Evolutionary conservation across 2,888 invertebrate species (phyloP), one percentile per base, ranked within the genome.

Genomic region (Netelia fuscicornis): DNA sequence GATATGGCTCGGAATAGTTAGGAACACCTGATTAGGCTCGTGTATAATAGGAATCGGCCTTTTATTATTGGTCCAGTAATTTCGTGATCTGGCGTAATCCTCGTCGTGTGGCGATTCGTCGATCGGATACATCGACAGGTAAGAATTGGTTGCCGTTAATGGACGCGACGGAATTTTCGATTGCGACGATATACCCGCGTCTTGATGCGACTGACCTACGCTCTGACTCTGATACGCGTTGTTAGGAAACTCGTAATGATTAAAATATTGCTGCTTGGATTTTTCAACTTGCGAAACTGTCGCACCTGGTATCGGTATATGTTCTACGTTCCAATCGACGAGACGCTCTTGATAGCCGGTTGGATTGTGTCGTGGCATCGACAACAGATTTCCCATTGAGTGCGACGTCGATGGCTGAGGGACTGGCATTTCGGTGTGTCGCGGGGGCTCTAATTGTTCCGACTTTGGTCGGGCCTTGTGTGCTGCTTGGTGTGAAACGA

Each of bases 351-450:
- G 92, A 89, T 91, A 92, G 37, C 88, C 86, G 37, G 83, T 79
- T 25, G 81, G 81, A 78, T 84, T 84, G 83, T 91, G 91, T 84
- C 90, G 88, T 77, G 93, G 92, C 80, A 92, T 90, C 81, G 90
- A 89, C 88, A 93, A 88, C 70, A 94, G 90, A 89, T 94, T 93
- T 88, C 93, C 93, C 93, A 93, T 92, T 65, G 94, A 93, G 84
- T 92, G 92, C 60, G 94, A 93, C 62, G 93, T 91, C 11, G 93
- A 90, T 37, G 92, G 90, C 86, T 90, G 92, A 76, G 82, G 87
- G 79, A 87, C 88, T 13, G 86, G 84, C 82, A 84, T 84, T 84
- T 91, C 91, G 72, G 88, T 58, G 81, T 88, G 86, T 88, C 89
- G 85, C 30, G 91, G 88, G 77, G 90, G 90, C 75, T 93, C 93